Base-by-base conservation (phyloP, 1,140 invertebrate species). In the Eubasilissa regina region DNA sequence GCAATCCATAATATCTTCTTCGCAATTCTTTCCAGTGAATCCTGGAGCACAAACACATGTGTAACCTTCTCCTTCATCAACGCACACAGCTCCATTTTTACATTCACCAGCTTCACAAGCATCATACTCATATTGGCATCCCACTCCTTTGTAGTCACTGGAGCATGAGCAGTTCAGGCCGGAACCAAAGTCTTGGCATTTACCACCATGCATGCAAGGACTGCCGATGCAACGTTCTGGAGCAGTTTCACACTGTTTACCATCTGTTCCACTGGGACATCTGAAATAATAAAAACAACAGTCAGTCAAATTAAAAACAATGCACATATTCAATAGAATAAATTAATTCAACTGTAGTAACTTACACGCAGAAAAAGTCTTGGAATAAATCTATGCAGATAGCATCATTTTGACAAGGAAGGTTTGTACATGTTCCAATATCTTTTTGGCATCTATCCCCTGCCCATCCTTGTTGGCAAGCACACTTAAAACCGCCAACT, bases 291-390 rank as follows among this genome's bases (percentile, higher is more conserved):
- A 80, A 68, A n/a, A 55, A 45, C 6, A 6, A 6, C 6, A 21
- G 62, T 68, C 44, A 74, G 64, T 56, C 11, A 53, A 51, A 12
- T 13, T 1, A 51, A 13, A 51, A 51, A 51, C n/a, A n/a, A n/a
- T n/a, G n/a, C n/a, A n/a, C n/a, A n/a, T n/a, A n/a, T n/a, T n/a
- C n/a, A n/a, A n/a, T n/a, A n/a, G n/a, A n/a, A n/a, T n/a, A n/a
- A n/a, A 62, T 62, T 21, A n/a, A 21, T 62, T 62, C 13, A 25
- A 12, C 15, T 75, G 1, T 44, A 64, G 8, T 78, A 87, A 93
- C 93, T 93, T 92, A 94, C 90, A 98, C 97, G 85, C 97, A 98
- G 93, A 99, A 99, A 86, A 94, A 98, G 84, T 98, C 97, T 89
- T 96, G 93, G 92, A 98, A 98, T 3, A 99, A 89, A 85, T 98